Evolutionary conservation across 92 coral and sea anemone species (phyloP).

Genomic region (Metridium senile): DNA sequence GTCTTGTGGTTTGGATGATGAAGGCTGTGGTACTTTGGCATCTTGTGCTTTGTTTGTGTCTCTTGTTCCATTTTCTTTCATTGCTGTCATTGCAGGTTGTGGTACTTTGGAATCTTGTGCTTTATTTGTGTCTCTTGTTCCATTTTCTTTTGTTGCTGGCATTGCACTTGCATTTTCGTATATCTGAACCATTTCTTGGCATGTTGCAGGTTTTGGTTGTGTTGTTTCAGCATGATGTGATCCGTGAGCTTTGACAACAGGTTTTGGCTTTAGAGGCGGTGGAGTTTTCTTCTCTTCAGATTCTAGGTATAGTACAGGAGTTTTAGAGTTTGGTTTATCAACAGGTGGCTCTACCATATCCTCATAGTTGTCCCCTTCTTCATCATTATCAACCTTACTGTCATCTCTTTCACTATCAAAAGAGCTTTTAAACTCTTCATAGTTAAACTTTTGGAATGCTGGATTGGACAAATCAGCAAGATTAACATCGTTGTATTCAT

Average conservation of each 20-base stretch:
- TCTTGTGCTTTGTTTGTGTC: not conserved
- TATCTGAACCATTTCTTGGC: not conserved
- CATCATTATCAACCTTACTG: not conserved
- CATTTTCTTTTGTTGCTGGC: not conserved
- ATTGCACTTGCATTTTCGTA: too few relatives aligned
- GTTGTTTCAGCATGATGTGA: not conserved
- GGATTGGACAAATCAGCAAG: not conserved
- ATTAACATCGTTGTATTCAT: constrained; percentile 30
- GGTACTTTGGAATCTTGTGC: not conserved
- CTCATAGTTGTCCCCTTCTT: not conserved
- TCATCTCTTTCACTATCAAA: not conserved
- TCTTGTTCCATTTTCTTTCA: not conserved
- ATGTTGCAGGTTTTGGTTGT: not conserved
- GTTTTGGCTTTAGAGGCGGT: constrained; percentile 59
- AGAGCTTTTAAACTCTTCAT: constrained; percentile 10
- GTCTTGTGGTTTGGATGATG: not conserved
- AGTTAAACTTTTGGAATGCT: constrained; percentile 9
- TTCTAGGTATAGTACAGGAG: constrained; percentile 4
- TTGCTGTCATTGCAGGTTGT: not conserved
- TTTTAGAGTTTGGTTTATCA: not conserved
- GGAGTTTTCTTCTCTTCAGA: constrained; percentile 20
- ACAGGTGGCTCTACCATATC: not conserved
- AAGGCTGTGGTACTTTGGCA: not conserved
- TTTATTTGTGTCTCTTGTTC: not conserved
- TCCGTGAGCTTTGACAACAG: constrained; percentile 17